Evolutionary conservation across 2,113 vertebrate species (phyloP), one percentile per base, ranked within the genome.

Genomic region (Scortum barcoo): DNA sequence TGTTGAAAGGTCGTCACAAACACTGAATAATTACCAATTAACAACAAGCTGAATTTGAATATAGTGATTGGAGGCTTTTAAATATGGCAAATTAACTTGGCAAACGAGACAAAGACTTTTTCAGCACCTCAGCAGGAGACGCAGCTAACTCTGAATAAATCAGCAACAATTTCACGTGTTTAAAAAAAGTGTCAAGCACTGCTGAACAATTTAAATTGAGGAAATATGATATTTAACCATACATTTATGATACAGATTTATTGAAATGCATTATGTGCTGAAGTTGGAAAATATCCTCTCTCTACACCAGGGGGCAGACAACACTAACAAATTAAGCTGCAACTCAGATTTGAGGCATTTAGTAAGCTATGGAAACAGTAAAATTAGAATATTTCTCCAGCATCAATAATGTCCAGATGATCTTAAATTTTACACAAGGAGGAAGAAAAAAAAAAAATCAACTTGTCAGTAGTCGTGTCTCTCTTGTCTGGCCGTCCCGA

Each of bases 291-390:
- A 58, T 80, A 44, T 68, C 19, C 3, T 22, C 57, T 72, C 1
- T 63, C 17, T 11, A 54, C 93, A 92, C 86, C 67, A 92, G 92
- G 83, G 91, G 93, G 91, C 91, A 90, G 84, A 51, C 51, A 38
- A 60, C 7, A 14, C 54, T 40, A 16, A 66, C 12, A 1, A 61
- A 74, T 58, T 0, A 61, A 81, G 7, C 0, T 65, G 10, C 5
- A 80, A 73, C 7, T 48, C 69, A 0, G 19, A 53, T 9, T 72
- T 65, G 0, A 12, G 26, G 5, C 22, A 5, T 36, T 50, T 28
- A 40, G 2, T 10, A 19, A 33, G 19, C 30, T 42, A 17, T 1
- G 3, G 19, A 9, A 72, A 40, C 33, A 53, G 8, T 14, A 26
- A 56, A 70, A 44, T 28, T 26, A 24, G 1, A 33, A 38, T 7